Evolutionary conservation across 2,113 vertebrate genomes (phyloP), one percentile per base, ranked within the genome.

Genomic region (Microtus oregoni): DNA sequence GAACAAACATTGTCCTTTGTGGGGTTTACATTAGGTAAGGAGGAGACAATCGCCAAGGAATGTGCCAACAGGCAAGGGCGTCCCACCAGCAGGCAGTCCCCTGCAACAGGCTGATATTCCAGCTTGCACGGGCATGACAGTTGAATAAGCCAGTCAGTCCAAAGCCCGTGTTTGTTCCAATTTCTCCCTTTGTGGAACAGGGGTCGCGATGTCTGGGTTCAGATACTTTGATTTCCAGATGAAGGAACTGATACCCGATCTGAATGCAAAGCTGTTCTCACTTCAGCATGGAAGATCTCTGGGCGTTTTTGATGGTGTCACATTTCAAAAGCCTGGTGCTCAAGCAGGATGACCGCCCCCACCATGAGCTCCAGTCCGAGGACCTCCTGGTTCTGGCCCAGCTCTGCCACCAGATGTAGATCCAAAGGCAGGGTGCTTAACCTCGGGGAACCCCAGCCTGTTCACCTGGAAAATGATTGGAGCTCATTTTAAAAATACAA

Each of bases 181-280:
- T 63, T 93, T 94, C 91, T 95, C 94, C 81, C 82, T 41, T 87
- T 95, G 78, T 47, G 86, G 83, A 86, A 55, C 87, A 70, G 83
- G 70, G 35, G 65, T 97, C 52, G 95, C 76, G 81, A 70, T 86
- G 89, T 85, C 93, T 92, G 92, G 47, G 85, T 96, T 88, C 75
- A 83, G 77, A 94, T 83, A 58, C 78, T 93, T 95, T 85, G 92
- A 95, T 97, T 95, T 96, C 94, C 70, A 87, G 38, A 90, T 83
- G 65, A 75, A 92, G 83, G 94, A 93, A 95, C 75, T 38, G 63
- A 94, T 83, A 68, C 78, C 90, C 70, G 78, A 95, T 72, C 41
- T 87, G 93, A 97, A 96, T 79, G 32, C 68, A 81, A 95, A 94
- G 32, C 76, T 87, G 88, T 79, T 93, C 79, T 87, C 50, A 50